phyloP scores from a whole-genome alignment of 2,113 vertebrate genomes.

The Eulemur macaco region DNA sequence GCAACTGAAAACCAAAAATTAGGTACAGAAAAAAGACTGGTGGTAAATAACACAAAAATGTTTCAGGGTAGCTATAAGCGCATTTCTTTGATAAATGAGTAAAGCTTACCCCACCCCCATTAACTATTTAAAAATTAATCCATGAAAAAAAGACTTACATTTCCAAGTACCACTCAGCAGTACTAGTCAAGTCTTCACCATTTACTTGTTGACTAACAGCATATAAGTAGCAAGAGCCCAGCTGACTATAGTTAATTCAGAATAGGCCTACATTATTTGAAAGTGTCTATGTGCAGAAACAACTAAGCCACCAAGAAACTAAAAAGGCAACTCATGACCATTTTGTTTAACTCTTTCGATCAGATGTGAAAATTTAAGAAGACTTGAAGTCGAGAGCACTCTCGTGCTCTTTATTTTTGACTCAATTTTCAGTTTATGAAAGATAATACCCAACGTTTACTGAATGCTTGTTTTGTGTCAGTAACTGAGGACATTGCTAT shows the following conservation, averaged over 20 bases:
- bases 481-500: not conserved
- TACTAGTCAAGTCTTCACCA: not conserved
- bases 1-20: not conserved
- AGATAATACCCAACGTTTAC: not conserved
- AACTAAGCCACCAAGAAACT: not conserved
- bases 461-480: not conserved
- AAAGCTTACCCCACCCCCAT: not conserved
- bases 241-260: not conserved
- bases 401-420: not conserved
- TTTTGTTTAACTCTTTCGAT: not conserved
- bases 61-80: not conserved
- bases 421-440: not conserved
- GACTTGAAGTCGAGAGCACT: not conserved
- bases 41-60: not conserved
- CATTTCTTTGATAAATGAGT: not conserved
- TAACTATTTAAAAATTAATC: slow-evolving; percentile 9
- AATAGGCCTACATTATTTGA: not conserved
- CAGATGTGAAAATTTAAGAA: not conserved
- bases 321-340: not conserved
- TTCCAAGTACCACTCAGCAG: not conserved
- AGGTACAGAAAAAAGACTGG: not conserved
- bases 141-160: not conserved
- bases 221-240: not conserved
- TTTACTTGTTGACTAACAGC: not conserved
- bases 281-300: not conserved